phyloP scores from a whole-genome alignment of 1,140 invertebrate species.

The Drosophila ohnishii region DNA sequence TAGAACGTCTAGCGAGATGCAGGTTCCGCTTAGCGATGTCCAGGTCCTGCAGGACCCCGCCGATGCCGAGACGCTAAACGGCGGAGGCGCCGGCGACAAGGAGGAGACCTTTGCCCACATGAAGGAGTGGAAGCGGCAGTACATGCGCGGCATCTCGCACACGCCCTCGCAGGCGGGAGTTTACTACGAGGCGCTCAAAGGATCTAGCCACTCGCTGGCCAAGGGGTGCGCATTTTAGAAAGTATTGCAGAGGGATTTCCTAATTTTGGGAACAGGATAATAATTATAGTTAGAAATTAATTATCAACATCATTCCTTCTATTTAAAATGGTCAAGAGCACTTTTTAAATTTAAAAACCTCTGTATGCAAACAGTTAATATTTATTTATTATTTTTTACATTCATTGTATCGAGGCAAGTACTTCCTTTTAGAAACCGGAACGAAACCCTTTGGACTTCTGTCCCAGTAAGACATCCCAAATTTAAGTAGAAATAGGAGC shows the following conservation, averaged over 20 bases:
- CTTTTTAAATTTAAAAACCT: neutral
- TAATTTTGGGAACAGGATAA: no score
- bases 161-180: constrained; percentile 76
- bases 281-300: neutral
- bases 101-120: constrained; percentile 65
- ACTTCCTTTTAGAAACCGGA: constrained; percentile 5
- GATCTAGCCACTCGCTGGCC: constrained; percentile 72
- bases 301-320: no score
- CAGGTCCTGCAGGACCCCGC: constrained; percentile 64
- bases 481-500: constrained; percentile 15
- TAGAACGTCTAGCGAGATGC: constrained; percentile 55
- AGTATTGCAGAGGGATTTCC: neutral
- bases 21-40: constrained; percentile 71
- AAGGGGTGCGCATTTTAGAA: constrained; percentile 60
- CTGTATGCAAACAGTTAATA: no score
- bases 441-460: neutral
- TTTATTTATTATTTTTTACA: neutral
- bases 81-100: constrained; percentile 41
- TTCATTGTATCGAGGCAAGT: neutral
- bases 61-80: constrained; percentile 45
- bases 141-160: constrained; percentile 77
- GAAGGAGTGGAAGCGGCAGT: constrained; percentile 73
- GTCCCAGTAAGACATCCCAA: neutral
- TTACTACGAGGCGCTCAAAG: constrained; percentile 78
- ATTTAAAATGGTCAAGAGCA: no score